Conservation (phyloP, 2,113 vertebrate species). For the Entelurus aequoreus region DNA sequence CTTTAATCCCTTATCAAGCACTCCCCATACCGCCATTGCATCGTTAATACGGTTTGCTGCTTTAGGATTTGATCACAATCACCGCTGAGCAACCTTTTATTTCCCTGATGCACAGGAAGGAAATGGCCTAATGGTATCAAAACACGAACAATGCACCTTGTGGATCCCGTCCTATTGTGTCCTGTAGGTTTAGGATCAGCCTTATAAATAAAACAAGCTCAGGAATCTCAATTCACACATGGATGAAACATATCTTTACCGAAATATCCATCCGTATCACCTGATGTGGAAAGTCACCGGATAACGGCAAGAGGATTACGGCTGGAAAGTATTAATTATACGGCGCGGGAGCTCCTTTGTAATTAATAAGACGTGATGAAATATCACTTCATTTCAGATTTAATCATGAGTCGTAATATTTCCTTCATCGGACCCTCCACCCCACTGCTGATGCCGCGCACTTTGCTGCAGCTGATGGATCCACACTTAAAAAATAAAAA, state of each 20-base stretch:
- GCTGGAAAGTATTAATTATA: conserved; percentile 61
- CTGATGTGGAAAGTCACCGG: conserved; percentile 33
- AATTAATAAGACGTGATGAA: conserved; percentile 75
- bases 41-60: conserved; percentile 42
- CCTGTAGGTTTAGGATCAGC: conserved; percentile 10
- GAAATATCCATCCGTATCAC: conserved; percentile 17
- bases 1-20: conserved; percentile 55
- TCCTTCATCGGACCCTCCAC: conserved; percentile 64
- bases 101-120: conserved; percentile 29
- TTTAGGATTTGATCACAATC: conserved; percentile 50
- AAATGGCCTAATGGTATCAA: conserved; percentile 39
- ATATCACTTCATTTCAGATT: conserved; percentile 78
- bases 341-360: conserved; percentile 59
- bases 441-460: conserved; percentile 55
- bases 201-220: conserved; percentile 14
- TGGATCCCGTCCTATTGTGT: conserved; percentile 22
- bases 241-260: neutral
- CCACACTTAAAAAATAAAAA: conserved; percentile 21
- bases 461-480: conserved; percentile 63
- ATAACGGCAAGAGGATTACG: conserved; percentile 37
- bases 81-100: conserved; percentile 18
- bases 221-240: conserved; percentile 5
- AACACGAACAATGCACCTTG: conserved; percentile 34
- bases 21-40: conserved; percentile 51
- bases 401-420: conserved; percentile 75